These are phyloP conservation scores for Notarius quadriscutis DNA, from an alignment of 2,113 vertebrate species.

Conservation along the genomic window DNA sequence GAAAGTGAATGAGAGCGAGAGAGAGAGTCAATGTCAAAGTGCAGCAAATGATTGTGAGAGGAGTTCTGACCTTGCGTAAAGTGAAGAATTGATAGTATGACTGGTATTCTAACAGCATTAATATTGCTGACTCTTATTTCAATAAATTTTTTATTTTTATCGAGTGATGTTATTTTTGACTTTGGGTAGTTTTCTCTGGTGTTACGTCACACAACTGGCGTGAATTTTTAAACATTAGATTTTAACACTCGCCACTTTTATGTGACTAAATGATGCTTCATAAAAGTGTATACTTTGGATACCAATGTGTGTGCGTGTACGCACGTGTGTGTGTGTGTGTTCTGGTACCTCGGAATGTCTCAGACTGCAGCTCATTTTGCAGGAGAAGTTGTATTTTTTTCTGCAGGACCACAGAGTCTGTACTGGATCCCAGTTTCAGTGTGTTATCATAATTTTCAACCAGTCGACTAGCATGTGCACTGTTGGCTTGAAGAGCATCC, in stretches of 20 bases:
- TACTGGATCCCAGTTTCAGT: conserved; percentile 8
- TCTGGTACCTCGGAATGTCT: conserved; percentile 68
- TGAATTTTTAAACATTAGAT: background rate
- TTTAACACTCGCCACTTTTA: background rate
- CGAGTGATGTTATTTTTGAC: background rate
- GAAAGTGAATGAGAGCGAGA: background rate
- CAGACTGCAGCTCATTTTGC: conserved; percentile 66
- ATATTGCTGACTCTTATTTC: background rate
- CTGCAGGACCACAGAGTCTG: conserved; percentile 46
- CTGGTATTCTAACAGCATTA: background rate
- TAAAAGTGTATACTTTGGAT: background rate
- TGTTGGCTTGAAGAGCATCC: conserved; percentile 59
- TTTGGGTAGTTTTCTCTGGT: background rate
- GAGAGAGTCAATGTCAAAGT: background rate
- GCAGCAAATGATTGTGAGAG: background rate
- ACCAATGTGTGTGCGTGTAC: background rate
- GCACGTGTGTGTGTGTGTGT: background rate
- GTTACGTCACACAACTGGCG: background rate
- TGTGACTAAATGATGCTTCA: background rate
- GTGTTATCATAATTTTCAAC: conserved; percentile 53
- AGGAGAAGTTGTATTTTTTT: conserved; percentile 60
- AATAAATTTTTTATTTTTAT: background rate
- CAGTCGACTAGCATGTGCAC: conserved; percentile 42
- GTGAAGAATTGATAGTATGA: background rate
- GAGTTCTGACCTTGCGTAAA: background rate